Evolutionary conservation across 2,113 vertebrate genomes (phyloP), one percentile per base, ranked within the genome.

Genomic region (Desmodus rotundus): DNA sequence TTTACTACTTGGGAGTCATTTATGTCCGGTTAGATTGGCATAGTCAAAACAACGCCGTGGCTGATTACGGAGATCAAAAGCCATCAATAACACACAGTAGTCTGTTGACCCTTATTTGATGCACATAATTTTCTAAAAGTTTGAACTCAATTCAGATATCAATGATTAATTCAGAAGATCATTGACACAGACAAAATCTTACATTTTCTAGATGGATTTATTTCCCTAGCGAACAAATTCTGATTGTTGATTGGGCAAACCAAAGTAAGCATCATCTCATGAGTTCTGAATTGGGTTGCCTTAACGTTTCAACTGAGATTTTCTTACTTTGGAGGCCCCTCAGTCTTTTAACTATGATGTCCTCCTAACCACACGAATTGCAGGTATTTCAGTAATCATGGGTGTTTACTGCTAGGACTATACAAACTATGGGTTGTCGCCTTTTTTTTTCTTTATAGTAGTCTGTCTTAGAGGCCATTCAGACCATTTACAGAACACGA

Each of bases 121-220:
- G 85, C 50, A 81, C 26, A 26, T 77, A 67, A 56, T 93, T 95
- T 92, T 90, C 31, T 67, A 88, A 10, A 88, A 83, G 36, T 65
- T 94, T 83, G n/a, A 33, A 36, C 88, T 95, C 95, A 43, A 41
- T 94, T 87, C 70, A 84, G 13, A 5, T 94, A 78, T 70, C 43
- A 82, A 0, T 86, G 52, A 82, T 83, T 76, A 87, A 61, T 56
- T 72, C 47, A 78, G 77, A 94, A 47, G 22, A 86, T 88, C n/a
- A 87, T 54, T 73, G 70, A 50, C 78, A 73, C 70, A 94, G 63
- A 45, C 76, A 78, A 91, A 94, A 89, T 81, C 41, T 58, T 91
- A 61, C 38, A 24, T 96, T 76, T 96, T 74, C 87, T 88, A 12
- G 20, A 33, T 91, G 70, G 9, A 67, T 83, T 38, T 86, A 38